A percentile compares a stretch with the other conserved stretches of the same genome.
Evolutionary conservation across 2,888 invertebrate genomes (phyloP).

Genomic region (Meiosimyza decipiens): DNA sequence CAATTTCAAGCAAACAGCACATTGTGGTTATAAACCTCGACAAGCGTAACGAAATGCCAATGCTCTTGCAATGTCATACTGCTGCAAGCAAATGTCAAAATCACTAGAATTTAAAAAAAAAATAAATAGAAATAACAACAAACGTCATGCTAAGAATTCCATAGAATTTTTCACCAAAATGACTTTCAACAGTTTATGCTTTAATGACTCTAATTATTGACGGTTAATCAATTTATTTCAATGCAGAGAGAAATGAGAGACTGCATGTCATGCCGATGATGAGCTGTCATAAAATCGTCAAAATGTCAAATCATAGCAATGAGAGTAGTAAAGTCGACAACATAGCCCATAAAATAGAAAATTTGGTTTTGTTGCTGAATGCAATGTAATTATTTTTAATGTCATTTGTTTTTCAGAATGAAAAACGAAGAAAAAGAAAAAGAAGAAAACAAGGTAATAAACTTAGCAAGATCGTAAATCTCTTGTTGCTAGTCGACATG

Average conservation of each 20-base stretch:
- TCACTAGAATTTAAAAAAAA: not conserved
- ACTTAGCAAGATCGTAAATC: conserved; percentile 26
- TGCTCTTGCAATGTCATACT: conserved; percentile 2
- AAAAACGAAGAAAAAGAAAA: not conserved
- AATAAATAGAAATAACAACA: not conserved
- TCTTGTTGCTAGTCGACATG: not conserved
- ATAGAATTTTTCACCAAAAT: conserved; percentile 10
- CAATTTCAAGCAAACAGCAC: no score
- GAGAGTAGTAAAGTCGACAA: not conserved
- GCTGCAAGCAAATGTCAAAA: conserved; percentile 14
- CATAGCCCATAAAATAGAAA: not conserved
- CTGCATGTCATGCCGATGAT: conserved; percentile 57
- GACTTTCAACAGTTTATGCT: conserved; percentile 54
- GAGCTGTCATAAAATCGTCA: conserved; percentile 61
- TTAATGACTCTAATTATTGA: conserved; percentile 61
- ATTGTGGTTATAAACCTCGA: conserved; percentile 4
- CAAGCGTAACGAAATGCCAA: conserved; percentile 27
- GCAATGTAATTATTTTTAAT: conserved; percentile 19
- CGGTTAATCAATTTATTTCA: conserved; percentile 43
- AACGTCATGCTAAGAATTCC: conserved; percentile 10
- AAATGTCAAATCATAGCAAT: conserved; percentile 36
- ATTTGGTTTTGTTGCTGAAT: not conserved
- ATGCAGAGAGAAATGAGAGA: conserved; percentile 35
- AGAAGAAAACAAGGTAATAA: not conserved
- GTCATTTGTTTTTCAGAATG: conserved; percentile 6